A percentile compares a stretch with the other conserved stretches of the same genome.
Evolutionary conservation across 2,888 invertebrate genomes (phyloP).

Genomic region (Drosophila mimica): DNA sequence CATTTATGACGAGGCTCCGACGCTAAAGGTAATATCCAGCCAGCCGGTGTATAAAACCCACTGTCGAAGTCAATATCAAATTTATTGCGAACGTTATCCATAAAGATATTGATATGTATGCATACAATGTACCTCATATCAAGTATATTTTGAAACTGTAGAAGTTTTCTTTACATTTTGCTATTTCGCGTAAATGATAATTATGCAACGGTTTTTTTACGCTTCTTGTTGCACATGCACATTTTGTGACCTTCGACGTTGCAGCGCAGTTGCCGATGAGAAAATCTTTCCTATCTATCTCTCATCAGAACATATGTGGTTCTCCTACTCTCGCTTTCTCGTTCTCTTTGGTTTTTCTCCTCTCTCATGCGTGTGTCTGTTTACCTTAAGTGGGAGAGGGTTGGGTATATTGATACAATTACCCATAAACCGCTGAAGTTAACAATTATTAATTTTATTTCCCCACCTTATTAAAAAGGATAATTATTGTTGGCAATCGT

Average conservation of each 20-base stretch:
- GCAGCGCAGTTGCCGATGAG: conserved; percentile 55
- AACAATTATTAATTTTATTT: background rate
- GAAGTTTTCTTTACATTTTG: background rate
- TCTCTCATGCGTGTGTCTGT: conserved; percentile 10
- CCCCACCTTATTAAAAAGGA: conserved; percentile 8
- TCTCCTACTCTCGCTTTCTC: conserved; percentile 17
- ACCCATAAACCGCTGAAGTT: conserved; percentile 16
- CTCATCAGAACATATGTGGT: conserved; percentile 15
- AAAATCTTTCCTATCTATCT: conserved; percentile 58
- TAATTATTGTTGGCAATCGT: conserved; percentile 24
- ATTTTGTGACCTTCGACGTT: conserved; percentile 73
- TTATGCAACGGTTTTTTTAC: conserved; percentile 66
- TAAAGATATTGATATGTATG: conserved; percentile 57
- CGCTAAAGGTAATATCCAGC: conserved; percentile 78
- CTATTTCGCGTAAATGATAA: conserved; percentile 32
- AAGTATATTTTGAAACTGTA: conserved; percentile 15
- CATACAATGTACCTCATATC: conserved; percentile 9
- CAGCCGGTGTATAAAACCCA: conserved; percentile 9
- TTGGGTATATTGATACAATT: conserved; percentile 21
- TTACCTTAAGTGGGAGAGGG: conserved; percentile 1
- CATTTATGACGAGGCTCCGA: conserved; percentile 80
- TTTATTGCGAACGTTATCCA: conserved; percentile 33
- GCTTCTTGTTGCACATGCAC: conserved; percentile 39
- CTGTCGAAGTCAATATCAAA: conserved; percentile 28
- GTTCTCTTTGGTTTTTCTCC: background rate